phyloP scores from a whole-genome alignment of 2,113 vertebrate genomes.

The Gallinago jamesoni region DNA sequence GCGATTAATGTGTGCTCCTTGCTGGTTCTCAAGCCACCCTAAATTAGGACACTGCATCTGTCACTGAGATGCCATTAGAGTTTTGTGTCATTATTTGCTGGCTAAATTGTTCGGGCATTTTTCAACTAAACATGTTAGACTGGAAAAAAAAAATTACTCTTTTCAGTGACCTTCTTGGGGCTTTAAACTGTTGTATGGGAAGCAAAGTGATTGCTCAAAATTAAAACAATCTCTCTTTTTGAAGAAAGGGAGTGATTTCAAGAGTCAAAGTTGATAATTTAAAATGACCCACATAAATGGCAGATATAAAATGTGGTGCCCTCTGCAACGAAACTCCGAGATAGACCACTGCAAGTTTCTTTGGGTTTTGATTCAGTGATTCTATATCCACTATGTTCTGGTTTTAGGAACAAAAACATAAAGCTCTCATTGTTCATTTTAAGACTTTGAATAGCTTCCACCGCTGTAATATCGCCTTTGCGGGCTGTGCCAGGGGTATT shows the following conservation, averaged over 20 bases:
- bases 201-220: not conserved
- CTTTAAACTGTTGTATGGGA: not conserved
- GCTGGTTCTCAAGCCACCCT: not conserved
- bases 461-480: not conserved
- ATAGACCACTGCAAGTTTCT: not conserved
- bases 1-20: not conserved
- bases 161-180: not conserved
- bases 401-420: constrained; percentile 19
- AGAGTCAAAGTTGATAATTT: constrained; percentile 4
- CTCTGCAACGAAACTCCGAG: not conserved
- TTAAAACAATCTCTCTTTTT: constrained; percentile 47
- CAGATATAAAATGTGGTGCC: not conserved
- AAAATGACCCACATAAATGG: not conserved
- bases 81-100: not conserved
- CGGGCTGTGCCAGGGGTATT: not conserved
- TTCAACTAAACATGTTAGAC: not conserved
- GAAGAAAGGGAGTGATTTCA: constrained; percentile 9
- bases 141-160: not conserved
- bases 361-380: constrained; percentile 25
- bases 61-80: not conserved
- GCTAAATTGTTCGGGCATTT: not conserved
- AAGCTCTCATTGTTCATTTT: not conserved
- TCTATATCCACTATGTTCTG: not conserved
- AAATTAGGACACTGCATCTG: not conserved
- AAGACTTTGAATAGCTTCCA: not conserved